These are phyloP conservation scores for Rhingia campestris DNA, from an alignment of 2,888 invertebrate species.

Conservation along the genomic window DNA sequence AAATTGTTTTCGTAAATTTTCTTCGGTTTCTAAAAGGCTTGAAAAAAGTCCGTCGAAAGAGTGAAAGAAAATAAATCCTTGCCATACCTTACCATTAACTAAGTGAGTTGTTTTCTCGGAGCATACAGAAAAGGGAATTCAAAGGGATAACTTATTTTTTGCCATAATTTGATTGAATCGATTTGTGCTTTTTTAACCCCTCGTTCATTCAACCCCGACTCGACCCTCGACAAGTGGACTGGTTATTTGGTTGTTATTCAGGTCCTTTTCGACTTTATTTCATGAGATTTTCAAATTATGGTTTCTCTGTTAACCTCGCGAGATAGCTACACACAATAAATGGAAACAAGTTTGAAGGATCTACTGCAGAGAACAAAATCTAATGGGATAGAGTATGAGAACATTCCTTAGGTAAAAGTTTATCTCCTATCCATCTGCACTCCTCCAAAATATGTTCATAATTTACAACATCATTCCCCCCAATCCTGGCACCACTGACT, in stretches of 20 bases:
- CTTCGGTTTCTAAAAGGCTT: not conserved
- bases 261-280: not conserved
- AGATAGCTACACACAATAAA: not conserved
- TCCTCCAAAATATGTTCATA: not conserved
- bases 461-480: slow-evolving; percentile 40
- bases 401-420: slow-evolving; percentile 48
- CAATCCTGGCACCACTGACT: not conserved
- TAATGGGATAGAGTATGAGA: slow-evolving; percentile 56
- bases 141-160: slow-evolving; percentile 41
- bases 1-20: slow-evolving; percentile 29
- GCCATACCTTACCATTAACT: slow-evolving; percentile 35
- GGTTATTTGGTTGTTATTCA: not conserved
- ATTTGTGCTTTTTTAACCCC: slow-evolving; percentile 21
- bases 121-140: slow-evolving; percentile 5
- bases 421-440: not conserved
- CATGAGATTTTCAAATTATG: not conserved
- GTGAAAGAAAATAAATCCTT: not conserved
- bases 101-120: slow-evolving; percentile 24
- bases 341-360: slow-evolving; percentile 14
- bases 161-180: slow-evolving; percentile 50
- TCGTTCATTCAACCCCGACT: slow-evolving; percentile 2
- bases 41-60: not conserved
- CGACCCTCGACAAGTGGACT: not conserved
- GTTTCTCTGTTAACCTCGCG: not conserved
- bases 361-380: slow-evolving; percentile 10